Evolutionary conservation across 2,888 invertebrate species (phyloP).

Genomic region (Diachrysia chrysitis): DNA sequence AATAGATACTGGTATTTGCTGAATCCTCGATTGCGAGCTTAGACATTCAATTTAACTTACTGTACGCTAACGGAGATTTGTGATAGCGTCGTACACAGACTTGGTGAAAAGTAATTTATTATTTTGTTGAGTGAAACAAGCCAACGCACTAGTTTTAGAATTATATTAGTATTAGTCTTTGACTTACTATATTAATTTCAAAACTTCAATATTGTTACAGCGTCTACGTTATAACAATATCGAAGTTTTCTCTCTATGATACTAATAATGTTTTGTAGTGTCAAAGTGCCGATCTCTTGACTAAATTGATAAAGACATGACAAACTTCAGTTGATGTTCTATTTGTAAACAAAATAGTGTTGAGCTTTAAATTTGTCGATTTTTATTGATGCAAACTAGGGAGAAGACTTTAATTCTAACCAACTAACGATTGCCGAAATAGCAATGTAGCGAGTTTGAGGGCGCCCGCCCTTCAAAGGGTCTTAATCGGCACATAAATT

Average conservation of each 20-base stretch:
- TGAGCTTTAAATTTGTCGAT: not conserved
- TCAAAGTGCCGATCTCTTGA: constrained; percentile 13
- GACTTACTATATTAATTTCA: too few relatives aligned
- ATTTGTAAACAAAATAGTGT: constrained; percentile 46
- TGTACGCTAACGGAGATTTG: constrained; percentile 77
- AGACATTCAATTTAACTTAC: constrained; percentile 85
- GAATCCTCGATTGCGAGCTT: constrained; percentile 81
- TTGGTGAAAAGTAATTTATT: constrained; percentile 62
- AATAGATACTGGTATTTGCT: constrained; percentile 82
- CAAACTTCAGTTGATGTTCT: constrained; percentile 54
- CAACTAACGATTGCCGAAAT: constrained; percentile 77
- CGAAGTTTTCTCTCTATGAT: too few relatives aligned
- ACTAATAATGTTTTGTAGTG: constrained; percentile 13
- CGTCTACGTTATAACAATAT: too few relatives aligned
- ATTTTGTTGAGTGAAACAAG: constrained; percentile 51
- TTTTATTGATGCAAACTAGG: constrained; percentile 33
- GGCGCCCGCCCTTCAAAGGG: constrained; percentile 74
- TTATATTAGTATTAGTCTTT: constrained; percentile 10
- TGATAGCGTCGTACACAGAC: constrained; percentile 68
- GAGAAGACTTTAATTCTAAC: constrained; percentile 66
- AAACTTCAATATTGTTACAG: not conserved
- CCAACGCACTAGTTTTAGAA: constrained; percentile 25
- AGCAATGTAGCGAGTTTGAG: constrained; percentile 78
- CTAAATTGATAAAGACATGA: constrained; percentile 49
- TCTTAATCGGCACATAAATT: constrained; percentile 83